A percentile compares a stretch with the other conserved stretches of the same genome.
Conservation (phyloP, 2,113 vertebrate species). For the Corvus moneduloides region DNA sequence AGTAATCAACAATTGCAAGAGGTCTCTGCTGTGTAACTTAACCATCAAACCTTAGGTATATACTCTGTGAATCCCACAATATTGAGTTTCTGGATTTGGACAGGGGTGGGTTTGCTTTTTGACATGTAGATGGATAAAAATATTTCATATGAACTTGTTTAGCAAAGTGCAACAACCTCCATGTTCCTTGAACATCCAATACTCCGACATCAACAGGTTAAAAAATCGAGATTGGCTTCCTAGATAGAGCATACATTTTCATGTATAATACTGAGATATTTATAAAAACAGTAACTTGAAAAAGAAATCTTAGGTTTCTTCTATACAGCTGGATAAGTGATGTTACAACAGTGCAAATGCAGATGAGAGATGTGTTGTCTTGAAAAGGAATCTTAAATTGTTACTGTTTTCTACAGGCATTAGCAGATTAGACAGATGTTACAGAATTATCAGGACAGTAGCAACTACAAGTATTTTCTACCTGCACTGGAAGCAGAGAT, state of each 20-base stretch:
- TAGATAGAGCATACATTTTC: not conserved
- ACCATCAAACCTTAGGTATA: not conserved
- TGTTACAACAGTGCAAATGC: not conserved
- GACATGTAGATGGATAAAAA: not conserved
- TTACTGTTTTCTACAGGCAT: not conserved
- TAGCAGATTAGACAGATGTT: not conserved
- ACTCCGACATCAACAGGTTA: not conserved
- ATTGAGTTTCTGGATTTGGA: not conserved
- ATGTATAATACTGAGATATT: not conserved
- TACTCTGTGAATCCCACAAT: not conserved
- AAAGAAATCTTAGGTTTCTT: not conserved
- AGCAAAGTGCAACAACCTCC: not conserved
- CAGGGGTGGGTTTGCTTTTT: not conserved
- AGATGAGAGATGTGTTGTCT: not conserved
- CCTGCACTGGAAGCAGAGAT: not conserved
- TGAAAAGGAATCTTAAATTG: not conserved
- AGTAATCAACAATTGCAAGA: not conserved
- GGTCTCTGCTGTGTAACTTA: not conserved
- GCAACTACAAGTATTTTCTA: not conserved
- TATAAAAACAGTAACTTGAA: not conserved
- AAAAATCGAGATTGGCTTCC: not conserved
- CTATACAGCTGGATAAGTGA: not conserved
- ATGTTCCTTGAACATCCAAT: not conserved
- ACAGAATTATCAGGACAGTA: not conserved
- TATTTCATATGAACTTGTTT: not conserved